Conservation (phyloP, 1,140 invertebrate species). For the Zaprionus vittiger region DNA sequence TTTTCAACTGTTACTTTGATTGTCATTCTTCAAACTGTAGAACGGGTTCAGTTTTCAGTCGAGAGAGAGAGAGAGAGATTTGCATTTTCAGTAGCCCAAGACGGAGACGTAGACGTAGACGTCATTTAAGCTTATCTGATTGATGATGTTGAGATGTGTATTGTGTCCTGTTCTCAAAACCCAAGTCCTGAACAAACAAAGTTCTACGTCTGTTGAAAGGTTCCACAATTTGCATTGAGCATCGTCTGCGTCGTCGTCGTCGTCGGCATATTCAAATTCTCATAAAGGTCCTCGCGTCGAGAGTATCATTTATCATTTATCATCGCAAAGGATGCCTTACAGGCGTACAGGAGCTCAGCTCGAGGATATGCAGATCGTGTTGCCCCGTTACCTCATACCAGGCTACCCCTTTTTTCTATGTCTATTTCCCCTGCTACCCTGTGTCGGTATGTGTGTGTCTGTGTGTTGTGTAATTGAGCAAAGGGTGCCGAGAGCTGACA, state of each 20-base stretch:
- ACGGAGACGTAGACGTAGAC: conserved; percentile 49
- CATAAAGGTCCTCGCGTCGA: conserved; percentile 40
- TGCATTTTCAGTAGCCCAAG: conserved; percentile 54
- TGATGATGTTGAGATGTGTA: conserved; percentile 74
- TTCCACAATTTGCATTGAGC: conserved; percentile 73
- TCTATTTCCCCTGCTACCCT: background rate
- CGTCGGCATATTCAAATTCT: conserved; percentile 74
- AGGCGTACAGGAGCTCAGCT: conserved; percentile 7
- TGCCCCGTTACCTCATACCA: background rate
- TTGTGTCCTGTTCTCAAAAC: conserved; percentile 37
- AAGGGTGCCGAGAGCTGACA: conserved; percentile 66
- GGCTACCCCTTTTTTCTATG: background rate
- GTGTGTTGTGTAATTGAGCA: conserved; percentile 69
- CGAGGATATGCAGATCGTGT: conserved; percentile 55
- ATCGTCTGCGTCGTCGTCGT: background rate
- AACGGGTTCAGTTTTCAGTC: conserved; percentile 77
- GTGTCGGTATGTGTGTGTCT: background rate
- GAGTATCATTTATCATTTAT: conserved; percentile 76
- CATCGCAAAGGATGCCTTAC: conserved; percentile 51
- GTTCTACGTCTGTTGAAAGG: conserved; percentile 59
- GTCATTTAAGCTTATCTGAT: conserved; percentile 83
- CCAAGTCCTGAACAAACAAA: conserved; percentile 71
- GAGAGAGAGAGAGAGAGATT: conserved; percentile 43
- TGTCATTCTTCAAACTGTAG: conserved; percentile 68
- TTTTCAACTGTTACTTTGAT: conserved; percentile 69